Evolutionary conservation across 2,888 invertebrate species (phyloP), one percentile per base, ranked within the genome.

Genomic region (Limnephilus marmoratus): DNA sequence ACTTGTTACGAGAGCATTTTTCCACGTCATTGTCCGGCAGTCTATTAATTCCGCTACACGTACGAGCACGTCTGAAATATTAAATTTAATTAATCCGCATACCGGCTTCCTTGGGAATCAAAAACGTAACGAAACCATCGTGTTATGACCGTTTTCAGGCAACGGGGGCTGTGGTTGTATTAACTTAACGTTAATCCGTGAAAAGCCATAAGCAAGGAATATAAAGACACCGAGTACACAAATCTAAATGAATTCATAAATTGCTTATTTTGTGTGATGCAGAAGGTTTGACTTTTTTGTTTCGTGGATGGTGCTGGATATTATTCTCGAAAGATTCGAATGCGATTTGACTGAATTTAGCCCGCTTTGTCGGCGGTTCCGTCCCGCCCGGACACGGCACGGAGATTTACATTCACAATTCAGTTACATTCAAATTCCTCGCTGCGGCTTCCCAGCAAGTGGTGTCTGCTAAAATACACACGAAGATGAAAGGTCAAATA

Each of bases 381-480:
- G 85, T 85, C 87, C 53, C 87, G 68, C 53, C 87, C 53, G 87
- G 87, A 87, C 87, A 68, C 34, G 68, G 87, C n/a, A n/a, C 53
- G 68, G 87, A 87, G 87, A 87, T 87, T 87, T 87, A 87, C 87
- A 87, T 87, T 87, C 45, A 45, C 41, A 86, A 86, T 45, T 86
- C 86, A 86, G 86, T 86, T 86, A 86, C 49, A 86, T 86, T 86
- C 86, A 45, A 86, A 45, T 83, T 83, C 37, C 15, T 37, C 83
- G 24, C 29, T 24, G 68, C 4, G 24, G 68, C 68, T 68, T 24
- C n/a, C 24, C 68, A 68, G 24, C 68, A 68, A 68, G n/a, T 68
- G 9, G 68, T 68, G 68, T 24, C 68, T 68, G 68, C 68, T 68
- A 68, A 68, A 68, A n/a, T 68, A 68, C 68, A 68, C 68, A 68